Evolutionary conservation across 2,888 invertebrate species (phyloP).

Genomic region (Tupiocoris notatus): DNA sequence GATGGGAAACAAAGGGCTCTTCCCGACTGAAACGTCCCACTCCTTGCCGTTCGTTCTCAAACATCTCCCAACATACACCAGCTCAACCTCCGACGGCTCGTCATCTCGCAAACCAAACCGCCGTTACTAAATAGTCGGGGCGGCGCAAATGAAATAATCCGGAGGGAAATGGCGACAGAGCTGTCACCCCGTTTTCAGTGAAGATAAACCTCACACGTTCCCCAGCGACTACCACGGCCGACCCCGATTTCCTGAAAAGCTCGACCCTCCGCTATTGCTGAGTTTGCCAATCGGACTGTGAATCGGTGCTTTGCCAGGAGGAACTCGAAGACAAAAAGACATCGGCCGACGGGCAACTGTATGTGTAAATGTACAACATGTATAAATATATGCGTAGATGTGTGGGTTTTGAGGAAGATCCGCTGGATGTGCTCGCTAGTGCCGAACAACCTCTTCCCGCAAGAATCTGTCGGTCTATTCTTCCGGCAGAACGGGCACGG

Average conservation of each 20-base stretch:
- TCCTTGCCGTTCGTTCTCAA: not conserved
- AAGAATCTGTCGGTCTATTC: conserved; percentile 23
- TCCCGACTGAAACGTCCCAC: not conserved
- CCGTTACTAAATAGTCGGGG: conserved; percentile 36
- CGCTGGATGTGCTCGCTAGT: not conserved
- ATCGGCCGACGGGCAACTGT: not conserved
- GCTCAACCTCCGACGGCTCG: not conserved
- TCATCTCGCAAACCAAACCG: conserved; percentile 29
- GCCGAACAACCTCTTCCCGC: conserved; percentile 15
- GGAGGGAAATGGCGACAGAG: conserved; percentile 19
- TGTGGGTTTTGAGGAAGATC: not conserved
- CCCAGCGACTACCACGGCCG: not conserved
- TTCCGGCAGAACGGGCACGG: conserved; percentile 20
- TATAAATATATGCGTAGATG: not conserved
- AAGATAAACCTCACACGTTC: conserved; percentile 19
- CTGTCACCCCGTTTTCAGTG: conserved; percentile 15
- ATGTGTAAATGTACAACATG: conserved; percentile 1
- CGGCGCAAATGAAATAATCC: conserved; percentile 40
- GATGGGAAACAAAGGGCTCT: conserved; percentile 28
- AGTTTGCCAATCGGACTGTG: conserved; percentile 37
- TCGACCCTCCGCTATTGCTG: not conserved
- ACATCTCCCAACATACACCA: not conserved
- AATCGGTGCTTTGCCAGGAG: conserved; percentile 14
- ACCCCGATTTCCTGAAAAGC: not conserved
- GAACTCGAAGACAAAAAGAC: not conserved